Evolutionary conservation across 2,888 invertebrate species (phyloP).

Genomic region (Flexamia atlantica): DNA sequence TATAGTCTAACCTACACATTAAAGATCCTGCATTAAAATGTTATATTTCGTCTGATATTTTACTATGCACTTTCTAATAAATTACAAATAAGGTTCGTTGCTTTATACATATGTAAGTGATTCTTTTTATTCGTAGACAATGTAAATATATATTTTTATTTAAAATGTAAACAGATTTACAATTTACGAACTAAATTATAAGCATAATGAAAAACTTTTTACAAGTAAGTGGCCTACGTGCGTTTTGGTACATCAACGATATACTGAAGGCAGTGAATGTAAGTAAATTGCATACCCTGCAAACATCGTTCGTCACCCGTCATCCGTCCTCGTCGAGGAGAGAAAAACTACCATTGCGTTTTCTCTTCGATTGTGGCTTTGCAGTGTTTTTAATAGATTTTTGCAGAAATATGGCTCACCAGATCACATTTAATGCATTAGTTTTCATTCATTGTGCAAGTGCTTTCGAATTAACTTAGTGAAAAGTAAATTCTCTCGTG

Average conservation of each 20-base stretch:
- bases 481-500: neutral
- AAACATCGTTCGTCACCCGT: slow-evolving; percentile 31
- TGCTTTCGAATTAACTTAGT: neutral
- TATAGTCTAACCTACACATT: too few relatives aligned
- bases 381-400: neutral
- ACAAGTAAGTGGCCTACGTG: slow-evolving; percentile 45
- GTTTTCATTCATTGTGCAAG: neutral
- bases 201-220: too few relatives aligned
- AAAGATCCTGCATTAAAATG: too few relatives aligned
- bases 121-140: too few relatives aligned
- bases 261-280: slow-evolving; percentile 20
- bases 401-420: slow-evolving; percentile 2
- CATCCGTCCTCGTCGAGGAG: slow-evolving; percentile 15
- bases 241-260: slow-evolving; percentile 26
- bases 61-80: too few relatives aligned
- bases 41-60: too few relatives aligned
- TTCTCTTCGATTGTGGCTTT: slow-evolving; percentile 5
- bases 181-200: too few relatives aligned
- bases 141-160: too few relatives aligned
- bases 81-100: too few relatives aligned
- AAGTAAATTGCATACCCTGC: slow-evolving; percentile 23
- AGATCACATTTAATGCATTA: neutral
- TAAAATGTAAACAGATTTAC: too few relatives aligned
- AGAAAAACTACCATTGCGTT: slow-evolving; percentile 34
- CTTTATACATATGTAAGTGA: too few relatives aligned